A percentile compares a stretch with the other conserved stretches of the same genome.
These are phyloP conservation scores for Periophthalmus magnuspinnatus DNA, from an alignment of 2,797 vertebrate species.

Conservation along the genomic window DNA sequence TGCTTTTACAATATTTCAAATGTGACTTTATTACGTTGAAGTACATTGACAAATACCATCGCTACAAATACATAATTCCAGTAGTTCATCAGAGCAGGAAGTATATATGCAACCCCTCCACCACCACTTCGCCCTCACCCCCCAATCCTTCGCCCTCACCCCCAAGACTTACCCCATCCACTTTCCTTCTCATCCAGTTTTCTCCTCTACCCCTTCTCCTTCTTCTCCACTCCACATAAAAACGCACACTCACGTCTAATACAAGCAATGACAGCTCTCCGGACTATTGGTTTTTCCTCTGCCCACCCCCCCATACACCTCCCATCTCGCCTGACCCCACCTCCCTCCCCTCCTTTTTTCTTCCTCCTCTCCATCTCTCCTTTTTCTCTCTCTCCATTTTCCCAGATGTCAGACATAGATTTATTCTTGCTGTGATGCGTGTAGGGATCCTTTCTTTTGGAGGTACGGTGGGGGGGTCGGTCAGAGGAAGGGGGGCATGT, in stretches of 20 bases:
- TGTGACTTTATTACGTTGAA: no score
- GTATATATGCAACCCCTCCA: no score
- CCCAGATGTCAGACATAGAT: conserved; percentile 87
- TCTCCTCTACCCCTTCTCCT: conserved; percentile 54
- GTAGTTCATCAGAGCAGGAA: neutral
- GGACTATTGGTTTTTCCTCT: conserved; percentile 75
- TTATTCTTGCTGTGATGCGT: conserved; percentile 89
- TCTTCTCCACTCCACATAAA: conserved; percentile 31
- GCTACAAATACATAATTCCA: neutral
- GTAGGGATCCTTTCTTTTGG: conserved; percentile 38
- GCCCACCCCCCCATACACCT: conserved; percentile 32
- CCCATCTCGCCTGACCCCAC: conserved; percentile 41
- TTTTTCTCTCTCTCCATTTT: conserved; percentile 43
- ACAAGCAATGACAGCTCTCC: conserved; percentile 79
- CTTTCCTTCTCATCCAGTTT: conserved; percentile 52
- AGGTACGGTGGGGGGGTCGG: conserved; percentile 34
- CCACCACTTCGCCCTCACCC: no score
- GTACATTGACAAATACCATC: neutral
- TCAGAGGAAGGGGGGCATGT: conserved; percentile 45
- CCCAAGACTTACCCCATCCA: neutral
- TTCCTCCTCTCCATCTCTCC: conserved; percentile 28
- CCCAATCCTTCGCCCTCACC: neutral
- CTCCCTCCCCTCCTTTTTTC: conserved; percentile 26
- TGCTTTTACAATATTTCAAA: no score
- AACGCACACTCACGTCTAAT: conserved; percentile 55